Percentiles rank a stretch among this genome's conserved stretches.
Conservation (phyloP, 2,113 vertebrate genomes). For the Seriola dumerili region DNA sequence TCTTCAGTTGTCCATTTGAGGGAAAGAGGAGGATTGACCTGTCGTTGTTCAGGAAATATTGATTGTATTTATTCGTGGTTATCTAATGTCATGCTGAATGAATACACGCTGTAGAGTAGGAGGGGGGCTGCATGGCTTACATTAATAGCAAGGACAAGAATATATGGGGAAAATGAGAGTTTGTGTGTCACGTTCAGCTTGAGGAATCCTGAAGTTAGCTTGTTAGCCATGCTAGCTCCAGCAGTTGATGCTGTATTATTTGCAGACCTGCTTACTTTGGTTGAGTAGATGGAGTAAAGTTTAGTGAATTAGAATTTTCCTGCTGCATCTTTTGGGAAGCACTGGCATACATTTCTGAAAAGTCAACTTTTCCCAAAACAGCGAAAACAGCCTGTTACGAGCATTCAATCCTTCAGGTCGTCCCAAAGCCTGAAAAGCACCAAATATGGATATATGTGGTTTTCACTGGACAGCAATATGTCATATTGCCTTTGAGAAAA, state of each 20-base stretch:
- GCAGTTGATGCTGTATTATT: not conserved
- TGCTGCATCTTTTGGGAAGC: not conserved
- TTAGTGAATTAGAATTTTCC: not conserved
- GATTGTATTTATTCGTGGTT: not conserved
- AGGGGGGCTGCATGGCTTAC: not conserved
- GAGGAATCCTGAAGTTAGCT: not conserved
- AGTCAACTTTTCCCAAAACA: not conserved
- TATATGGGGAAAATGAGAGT: not conserved
- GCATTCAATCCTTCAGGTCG: no score
- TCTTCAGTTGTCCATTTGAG: not conserved
- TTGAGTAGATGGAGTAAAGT: not conserved
- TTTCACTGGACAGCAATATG: not conserved
- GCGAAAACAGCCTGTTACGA: no score
- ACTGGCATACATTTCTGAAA: not conserved
- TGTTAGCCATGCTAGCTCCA: not conserved
- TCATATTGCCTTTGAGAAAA: no score
- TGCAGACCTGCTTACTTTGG: not conserved
- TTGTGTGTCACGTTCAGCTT: no score
- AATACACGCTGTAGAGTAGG: not conserved
- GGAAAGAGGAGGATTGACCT: not conserved
- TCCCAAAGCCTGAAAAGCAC: no score
- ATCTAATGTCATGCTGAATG: not conserved
- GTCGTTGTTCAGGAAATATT: not conserved
- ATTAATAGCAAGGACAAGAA: not conserved
- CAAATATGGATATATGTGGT: not conserved